Percentiles rank a stretch among this genome's conserved stretches.
These are phyloP conservation scores for Drosophila glabriapex DNA, from an alignment of 2,888 invertebrate species.

Conservation along the genomic window DNA sequence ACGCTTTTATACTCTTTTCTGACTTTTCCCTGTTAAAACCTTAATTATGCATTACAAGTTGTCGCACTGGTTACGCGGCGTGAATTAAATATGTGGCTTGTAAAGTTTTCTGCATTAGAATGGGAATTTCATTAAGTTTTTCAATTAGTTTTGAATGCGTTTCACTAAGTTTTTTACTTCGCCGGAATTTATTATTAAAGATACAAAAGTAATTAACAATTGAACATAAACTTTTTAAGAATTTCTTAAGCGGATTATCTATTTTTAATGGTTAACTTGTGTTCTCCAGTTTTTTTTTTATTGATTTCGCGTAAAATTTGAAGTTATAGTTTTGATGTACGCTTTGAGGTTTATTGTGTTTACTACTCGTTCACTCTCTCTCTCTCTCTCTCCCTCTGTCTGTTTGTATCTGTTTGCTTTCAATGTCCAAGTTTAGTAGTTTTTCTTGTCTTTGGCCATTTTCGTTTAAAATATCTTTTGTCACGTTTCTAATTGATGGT, in stretches of 20 bases:
- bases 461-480: conserved; percentile 7
- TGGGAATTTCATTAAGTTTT: conserved; percentile 7
- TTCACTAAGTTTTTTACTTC: background rate
- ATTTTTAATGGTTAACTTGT: background rate
- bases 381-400: background rate
- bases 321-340: background rate
- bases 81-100: conserved; percentile 5
- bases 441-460: background rate
- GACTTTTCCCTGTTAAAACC: background rate
- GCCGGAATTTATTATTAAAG: background rate
- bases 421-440: background rate
- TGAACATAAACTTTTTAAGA: background rate
- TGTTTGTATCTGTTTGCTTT: background rate
- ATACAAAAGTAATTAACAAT: background rate
- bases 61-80: background rate
- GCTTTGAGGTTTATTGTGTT: background rate
- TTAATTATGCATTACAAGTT: conserved; percentile 29
- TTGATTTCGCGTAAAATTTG: background rate
- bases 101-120: conserved; percentile 12
- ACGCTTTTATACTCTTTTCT: conserved; percentile 29
- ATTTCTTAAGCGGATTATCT: background rate
- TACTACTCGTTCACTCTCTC: background rate
- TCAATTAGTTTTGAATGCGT: conserved; percentile 5
- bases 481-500: conserved; percentile 9
- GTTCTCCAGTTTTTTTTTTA: background rate